Evolutionary conservation across 2,888 invertebrate species (phyloP).

Genomic region (Mythimna loreyi): DNA sequence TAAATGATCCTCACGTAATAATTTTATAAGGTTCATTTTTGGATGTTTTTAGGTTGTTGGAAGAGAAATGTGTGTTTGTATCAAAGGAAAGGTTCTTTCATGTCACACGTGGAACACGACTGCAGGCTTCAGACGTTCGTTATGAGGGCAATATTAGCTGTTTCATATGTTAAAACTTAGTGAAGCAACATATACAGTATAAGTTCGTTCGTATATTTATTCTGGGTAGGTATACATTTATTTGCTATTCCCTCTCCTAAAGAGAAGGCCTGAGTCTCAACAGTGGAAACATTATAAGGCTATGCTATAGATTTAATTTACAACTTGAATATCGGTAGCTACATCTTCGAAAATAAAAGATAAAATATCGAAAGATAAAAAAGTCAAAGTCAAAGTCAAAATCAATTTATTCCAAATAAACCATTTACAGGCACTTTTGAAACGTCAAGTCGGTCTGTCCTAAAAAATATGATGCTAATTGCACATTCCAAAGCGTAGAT

Average conservation of each 20-base stretch:
- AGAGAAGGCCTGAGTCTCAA: too few relatives aligned
- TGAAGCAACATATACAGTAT: conserved; percentile 7
- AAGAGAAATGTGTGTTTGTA: conserved; percentile 21
- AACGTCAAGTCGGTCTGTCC: too few relatives aligned
- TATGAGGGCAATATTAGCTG: conserved; percentile 25
- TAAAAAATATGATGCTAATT: too few relatives aligned
- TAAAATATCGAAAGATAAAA: conserved; percentile 31
- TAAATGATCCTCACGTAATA: conserved; percentile 70
- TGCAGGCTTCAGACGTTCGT: conserved; percentile 23
- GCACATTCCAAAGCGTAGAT: too few relatives aligned
- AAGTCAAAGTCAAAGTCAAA: too few relatives aligned
- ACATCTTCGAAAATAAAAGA: too few relatives aligned
- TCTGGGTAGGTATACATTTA: too few relatives aligned
- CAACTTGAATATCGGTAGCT: conserved; percentile 1
- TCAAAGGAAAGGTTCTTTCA: conserved; percentile 18
- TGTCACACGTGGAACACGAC: conserved; percentile 9
- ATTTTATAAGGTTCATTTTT: conserved; percentile 61
- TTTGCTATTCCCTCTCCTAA: too few relatives aligned
- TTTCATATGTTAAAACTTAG: conserved; percentile 41
- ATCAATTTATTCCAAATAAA: too few relatives aligned
- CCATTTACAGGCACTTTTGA: too few relatives aligned
- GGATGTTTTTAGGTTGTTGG: conserved; percentile 2
- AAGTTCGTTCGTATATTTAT: conserved; percentile 19
- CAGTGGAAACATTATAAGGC: too few relatives aligned
- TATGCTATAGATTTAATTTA: conserved; percentile 8